Conservation (phyloP, 2,113 vertebrate genomes). For the Thalassarche chlororhynchos region DNA sequence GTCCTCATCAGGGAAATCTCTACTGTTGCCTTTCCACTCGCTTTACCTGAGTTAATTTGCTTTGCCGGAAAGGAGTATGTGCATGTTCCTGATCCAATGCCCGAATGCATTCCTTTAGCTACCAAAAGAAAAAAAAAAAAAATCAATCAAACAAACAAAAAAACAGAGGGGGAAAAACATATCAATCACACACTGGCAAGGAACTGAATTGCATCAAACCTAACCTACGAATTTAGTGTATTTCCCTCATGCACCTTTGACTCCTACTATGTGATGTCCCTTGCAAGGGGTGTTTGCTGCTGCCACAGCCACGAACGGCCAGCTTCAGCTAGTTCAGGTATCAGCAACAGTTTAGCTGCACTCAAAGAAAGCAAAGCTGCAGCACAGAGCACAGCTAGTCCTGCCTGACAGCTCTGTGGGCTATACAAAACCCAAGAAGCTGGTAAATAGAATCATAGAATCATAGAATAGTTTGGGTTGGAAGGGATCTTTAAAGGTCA, state of each 20-base stretch:
- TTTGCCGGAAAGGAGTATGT: slow-evolving; percentile 92
- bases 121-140: background rate
- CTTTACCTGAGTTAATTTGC: slow-evolving; percentile 91
- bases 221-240: background rate
- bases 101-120: slow-evolving; percentile 95
- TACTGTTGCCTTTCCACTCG: background rate
- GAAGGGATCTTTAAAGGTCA: too few species aligned
- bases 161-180: background rate
- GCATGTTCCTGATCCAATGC: slow-evolving; percentile 88
- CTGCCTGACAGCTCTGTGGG: background rate
- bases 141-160: background rate
- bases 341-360: background rate
- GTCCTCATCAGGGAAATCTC: background rate
- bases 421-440: background rate
- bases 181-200: background rate
- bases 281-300: background rate
- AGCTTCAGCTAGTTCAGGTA: background rate
- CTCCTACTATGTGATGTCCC: background rate
- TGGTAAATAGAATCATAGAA: background rate
- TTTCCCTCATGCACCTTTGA: background rate
- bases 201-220: background rate
- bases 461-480: too few species aligned
- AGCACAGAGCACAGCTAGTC: background rate
- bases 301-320: background rate
- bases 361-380: background rate